These are phyloP conservation scores for Pygmarrhopalites habei DNA, from an alignment of 1,140 invertebrate species.

Conservation along the genomic window DNA sequence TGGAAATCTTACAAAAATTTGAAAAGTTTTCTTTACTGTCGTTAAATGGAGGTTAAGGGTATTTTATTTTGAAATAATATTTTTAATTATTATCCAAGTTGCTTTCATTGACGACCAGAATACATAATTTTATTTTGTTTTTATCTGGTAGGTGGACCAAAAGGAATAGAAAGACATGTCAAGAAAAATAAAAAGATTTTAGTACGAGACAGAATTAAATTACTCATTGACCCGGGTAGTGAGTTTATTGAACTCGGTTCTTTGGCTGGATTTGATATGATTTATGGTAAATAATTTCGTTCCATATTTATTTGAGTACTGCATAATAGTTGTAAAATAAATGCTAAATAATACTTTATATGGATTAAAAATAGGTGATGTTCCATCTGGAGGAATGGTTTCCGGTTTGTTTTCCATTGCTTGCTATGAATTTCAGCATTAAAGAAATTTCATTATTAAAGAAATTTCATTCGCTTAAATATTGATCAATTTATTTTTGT, in stretches of 20 bases:
- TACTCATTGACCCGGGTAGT: conserved; percentile 52
- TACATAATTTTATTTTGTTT: neutral
- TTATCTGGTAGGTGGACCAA: conserved; percentile 45
- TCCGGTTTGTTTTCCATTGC: too few relatives aligned
- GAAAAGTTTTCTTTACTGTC: neutral
- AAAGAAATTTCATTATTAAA: too few relatives aligned
- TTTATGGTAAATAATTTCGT: too few relatives aligned
- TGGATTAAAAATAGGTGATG: too few relatives aligned
- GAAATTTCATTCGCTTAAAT: too few relatives aligned
- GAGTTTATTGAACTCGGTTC: conserved; percentile 60
- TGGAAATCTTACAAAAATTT: conserved; percentile 8
- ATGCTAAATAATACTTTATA: too few relatives aligned
- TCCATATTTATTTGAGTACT: too few relatives aligned
- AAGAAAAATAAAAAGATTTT: conserved; percentile 52
- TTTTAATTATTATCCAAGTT: neutral
- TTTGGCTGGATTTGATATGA: conserved; percentile 54
- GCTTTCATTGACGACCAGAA: neutral
- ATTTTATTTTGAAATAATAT: neutral
- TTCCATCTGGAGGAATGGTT: conserved; percentile 52
- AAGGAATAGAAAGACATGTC: conserved; percentile 47
- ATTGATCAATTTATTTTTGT: too few relatives aligned
- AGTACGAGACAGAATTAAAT: conserved; percentile 54
- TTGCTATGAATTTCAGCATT: too few relatives aligned
- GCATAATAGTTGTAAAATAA: too few relatives aligned
- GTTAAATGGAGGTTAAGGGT: conserved; percentile 3